phyloP scores from a whole-genome alignment of 37 sponge, comb jelly and placozoan species.

The Chondrilla cf. caribensis region DNA sequence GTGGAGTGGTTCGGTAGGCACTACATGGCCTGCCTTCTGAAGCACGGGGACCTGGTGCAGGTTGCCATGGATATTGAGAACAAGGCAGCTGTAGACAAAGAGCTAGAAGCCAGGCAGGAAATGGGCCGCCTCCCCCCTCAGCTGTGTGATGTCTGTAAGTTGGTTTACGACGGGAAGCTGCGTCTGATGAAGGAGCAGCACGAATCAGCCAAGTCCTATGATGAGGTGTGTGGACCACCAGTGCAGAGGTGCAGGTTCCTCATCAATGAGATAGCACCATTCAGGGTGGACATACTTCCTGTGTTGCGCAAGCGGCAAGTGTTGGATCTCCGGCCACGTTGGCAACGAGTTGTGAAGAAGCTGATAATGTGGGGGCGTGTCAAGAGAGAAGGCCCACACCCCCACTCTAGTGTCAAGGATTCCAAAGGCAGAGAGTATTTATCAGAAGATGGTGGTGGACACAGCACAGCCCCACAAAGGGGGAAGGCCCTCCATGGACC shows the following conservation, averaged over 20 bases:
- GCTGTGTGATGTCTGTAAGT: slow-evolving; percentile 77
- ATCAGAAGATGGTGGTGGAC: too few relatives aligned
- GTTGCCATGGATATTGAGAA: slow-evolving; percentile 53
- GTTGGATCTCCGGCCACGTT: neutral
- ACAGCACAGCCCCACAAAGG: too few relatives aligned
- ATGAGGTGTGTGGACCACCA: slow-evolving; percentile 81
- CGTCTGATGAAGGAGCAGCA: slow-evolving; percentile 82
- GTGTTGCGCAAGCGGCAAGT: neutral
- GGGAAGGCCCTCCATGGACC: too few relatives aligned
- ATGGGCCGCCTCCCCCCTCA: slow-evolving; percentile 47
- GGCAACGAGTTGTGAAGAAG: neutral
- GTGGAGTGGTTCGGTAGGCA: slow-evolving; percentile 61
- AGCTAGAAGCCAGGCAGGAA: slow-evolving; percentile 29
- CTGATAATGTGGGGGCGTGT: neutral
- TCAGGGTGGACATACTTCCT: neutral
- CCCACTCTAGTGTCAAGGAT: too few relatives aligned
- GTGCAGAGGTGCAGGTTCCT: slow-evolving; percentile 83
- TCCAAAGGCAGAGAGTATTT: too few relatives aligned
- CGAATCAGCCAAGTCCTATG: slow-evolving; percentile 75
- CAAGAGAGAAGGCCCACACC: too few relatives aligned
- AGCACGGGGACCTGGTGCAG: slow-evolving; percentile 69
- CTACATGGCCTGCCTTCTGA: slow-evolving; percentile 81
- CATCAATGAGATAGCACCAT: slow-evolving; percentile 62
- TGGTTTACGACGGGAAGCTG: slow-evolving; percentile 83
- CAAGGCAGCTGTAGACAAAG: slow-evolving; percentile 43